Evolutionary conservation across 2,888 invertebrate species (phyloP).

Genomic region (Nyleta sp.): DNA sequence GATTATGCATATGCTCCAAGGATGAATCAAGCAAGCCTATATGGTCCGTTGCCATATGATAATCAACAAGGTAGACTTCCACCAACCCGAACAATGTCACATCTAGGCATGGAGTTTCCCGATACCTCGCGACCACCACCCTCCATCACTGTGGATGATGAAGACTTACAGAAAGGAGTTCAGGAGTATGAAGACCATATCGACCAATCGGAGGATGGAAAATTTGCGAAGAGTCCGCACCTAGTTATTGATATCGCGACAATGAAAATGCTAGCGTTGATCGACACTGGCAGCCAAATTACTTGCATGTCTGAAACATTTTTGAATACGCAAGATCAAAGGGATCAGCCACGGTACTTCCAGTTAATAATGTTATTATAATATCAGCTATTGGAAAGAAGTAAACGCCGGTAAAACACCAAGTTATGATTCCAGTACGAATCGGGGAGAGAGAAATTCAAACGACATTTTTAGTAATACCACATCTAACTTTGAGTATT

Average conservation of each 20-base stretch:
- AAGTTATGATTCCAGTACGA: neutral
- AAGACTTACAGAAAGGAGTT: neutral
- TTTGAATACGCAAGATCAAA: neutral
- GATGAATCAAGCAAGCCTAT: too few relatives aligned
- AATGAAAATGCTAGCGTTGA: neutral
- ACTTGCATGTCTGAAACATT: conserved; percentile 11
- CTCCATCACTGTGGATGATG: too few relatives aligned
- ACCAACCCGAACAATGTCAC: too few relatives aligned
- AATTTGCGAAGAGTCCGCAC: conserved; percentile 3
- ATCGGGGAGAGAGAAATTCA: neutral
- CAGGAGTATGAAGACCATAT: neutral
- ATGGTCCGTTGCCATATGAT: too few relatives aligned
- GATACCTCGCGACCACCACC: too few relatives aligned
- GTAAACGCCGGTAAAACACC: neutral
- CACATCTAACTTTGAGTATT: neutral
- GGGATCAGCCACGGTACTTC: neutral
- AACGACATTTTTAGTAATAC: neutral
- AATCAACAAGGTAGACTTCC: too few relatives aligned
- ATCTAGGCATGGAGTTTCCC: too few relatives aligned
- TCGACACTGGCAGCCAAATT: conserved; percentile 6
- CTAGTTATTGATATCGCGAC: neutral
- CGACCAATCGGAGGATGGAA: neutral
- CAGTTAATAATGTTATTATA: neutral
- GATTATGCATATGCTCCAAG: too few relatives aligned
- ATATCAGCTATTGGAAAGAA: conserved; percentile 15